A percentile compares a stretch with the other conserved stretches of the same genome.
Evolutionary conservation across 92 coral and sea anemone genomes (phyloP).

Genomic region (Bergia sp.): DNA sequence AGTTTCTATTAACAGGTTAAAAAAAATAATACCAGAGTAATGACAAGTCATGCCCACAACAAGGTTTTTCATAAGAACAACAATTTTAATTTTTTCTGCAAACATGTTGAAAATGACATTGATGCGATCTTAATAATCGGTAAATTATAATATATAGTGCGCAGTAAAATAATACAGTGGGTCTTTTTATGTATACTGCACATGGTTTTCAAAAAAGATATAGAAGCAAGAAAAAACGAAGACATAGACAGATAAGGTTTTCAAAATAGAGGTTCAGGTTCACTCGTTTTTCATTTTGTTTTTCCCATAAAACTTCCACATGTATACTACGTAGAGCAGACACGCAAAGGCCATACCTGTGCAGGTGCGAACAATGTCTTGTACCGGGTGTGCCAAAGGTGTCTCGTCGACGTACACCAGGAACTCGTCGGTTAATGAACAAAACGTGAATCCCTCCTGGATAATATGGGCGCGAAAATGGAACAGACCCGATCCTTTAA

Average conservation of each 20-base stretch:
- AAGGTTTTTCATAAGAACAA: background rate
- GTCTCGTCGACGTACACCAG: constrained; percentile 85
- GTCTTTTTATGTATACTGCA: background rate
- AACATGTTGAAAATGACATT: background rate
- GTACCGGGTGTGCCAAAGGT: constrained; percentile 88
- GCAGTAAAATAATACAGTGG: background rate
- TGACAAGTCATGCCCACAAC: background rate
- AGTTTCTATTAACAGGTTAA: background rate
- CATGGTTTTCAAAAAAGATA: background rate
- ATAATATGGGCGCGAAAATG: constrained; percentile 92
- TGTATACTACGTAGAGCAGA: constrained; percentile 71
- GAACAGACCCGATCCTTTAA: constrained; percentile 89
- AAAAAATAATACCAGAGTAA: too few relatives aligned
- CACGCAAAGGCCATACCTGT: constrained; percentile 89
- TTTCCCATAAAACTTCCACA: constrained; percentile 75
- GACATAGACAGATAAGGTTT: too few relatives aligned
- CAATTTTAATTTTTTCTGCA: background rate
- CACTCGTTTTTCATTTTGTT: constrained; percentile 80
- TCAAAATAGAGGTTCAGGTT: background rate
- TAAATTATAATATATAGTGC: background rate
- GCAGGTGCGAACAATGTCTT: constrained; percentile 88
- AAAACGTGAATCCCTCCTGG: constrained; percentile 88
- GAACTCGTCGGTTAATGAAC: constrained; percentile 84
- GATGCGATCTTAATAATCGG: too few relatives aligned
- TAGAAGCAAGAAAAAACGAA: too few relatives aligned